phyloP scores from a whole-genome alignment of 2,113 vertebrate genomes.

The Hemicordylus capensis region DNA sequence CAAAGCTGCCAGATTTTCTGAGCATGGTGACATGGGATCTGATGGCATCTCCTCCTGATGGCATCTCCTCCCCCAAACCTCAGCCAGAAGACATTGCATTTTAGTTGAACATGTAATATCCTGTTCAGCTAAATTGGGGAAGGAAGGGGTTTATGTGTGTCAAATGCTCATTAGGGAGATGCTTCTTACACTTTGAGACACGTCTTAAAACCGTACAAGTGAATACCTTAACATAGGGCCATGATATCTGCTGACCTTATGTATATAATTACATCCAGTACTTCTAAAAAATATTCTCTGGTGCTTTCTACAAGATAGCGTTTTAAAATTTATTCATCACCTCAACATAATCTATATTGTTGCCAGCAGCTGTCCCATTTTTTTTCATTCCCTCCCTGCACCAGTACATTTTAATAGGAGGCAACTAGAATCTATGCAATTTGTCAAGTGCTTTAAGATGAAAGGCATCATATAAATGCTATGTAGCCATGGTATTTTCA shows the following conservation, averaged over 20 bases:
- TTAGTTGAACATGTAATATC: background rate
- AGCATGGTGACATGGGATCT: background rate
- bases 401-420: slow-evolving; percentile 3
- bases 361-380: slow-evolving; percentile 4
- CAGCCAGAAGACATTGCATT: background rate
- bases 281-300: background rate
- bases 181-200: background rate
- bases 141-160: background rate
- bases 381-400: background rate
- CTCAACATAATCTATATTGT: background rate
- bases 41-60: background rate
- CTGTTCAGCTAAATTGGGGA: no score
- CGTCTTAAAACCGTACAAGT: background rate
- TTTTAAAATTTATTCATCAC: background rate
- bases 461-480: slow-evolving; percentile 15
- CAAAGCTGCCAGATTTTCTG: background rate
- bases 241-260: no score
- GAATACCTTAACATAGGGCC: background rate
- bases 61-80: background rate
- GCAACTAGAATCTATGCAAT: slow-evolving; percentile 8
- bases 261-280: background rate
- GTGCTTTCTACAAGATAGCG: background rate
- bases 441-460: slow-evolving; percentile 20
- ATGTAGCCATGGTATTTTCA: slow-evolving; percentile 13
- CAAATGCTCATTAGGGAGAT: background rate